Evolutionary conservation across 2,113 vertebrate species (phyloP).

Genomic region (Boulengeromyrus knoepffleri): DNA sequence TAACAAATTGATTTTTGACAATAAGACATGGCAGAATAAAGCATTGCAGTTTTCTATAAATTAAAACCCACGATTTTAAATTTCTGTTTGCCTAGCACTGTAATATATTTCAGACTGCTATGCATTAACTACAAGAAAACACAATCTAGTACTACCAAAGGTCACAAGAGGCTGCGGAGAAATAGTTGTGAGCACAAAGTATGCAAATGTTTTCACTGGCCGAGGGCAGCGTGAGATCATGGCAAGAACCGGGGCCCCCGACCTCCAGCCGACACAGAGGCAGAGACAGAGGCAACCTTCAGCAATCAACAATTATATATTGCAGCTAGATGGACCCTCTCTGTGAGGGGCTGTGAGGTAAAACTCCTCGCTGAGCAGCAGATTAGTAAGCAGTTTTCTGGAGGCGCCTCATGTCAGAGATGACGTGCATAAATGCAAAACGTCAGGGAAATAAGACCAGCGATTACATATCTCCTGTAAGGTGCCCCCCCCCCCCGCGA

Average conservation of each 20-base stretch:
- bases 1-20: neutral
- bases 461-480: conserved; percentile 12
- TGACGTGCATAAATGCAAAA: neutral
- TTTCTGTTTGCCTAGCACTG: neutral
- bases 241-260: neutral
- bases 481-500: neutral
- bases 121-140: neutral
- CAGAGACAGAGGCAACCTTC: neutral
- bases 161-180: neutral
- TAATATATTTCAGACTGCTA: neutral
- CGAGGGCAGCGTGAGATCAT: neutral
- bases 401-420: neutral
- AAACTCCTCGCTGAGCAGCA: neutral
- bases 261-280: neutral
- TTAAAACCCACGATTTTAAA: neutral
- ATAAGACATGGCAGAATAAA: neutral
- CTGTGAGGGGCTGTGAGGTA: neutral
- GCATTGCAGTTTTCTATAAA: neutral
- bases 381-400: neutral
- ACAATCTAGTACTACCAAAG: neutral
- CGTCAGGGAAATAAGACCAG: conserved; percentile 3
- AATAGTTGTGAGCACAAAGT: neutral
- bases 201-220: neutral
- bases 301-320: neutral
- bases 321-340: neutral